Conservation (phyloP, 64 coral and sea anemone species). For the Hydrozoanthus tunicans region DNA sequence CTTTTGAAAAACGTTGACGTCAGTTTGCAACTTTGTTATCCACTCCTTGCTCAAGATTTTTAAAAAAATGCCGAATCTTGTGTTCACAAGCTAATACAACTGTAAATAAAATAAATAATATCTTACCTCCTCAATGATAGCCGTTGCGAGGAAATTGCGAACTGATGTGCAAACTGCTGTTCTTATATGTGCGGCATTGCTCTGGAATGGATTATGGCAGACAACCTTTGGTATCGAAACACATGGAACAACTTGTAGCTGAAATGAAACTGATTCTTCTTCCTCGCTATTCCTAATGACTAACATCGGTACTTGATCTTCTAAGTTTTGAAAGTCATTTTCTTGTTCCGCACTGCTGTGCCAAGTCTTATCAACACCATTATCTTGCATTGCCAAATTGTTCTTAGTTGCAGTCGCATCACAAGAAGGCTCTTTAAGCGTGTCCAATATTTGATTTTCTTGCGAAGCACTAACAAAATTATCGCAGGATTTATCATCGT, state of each 20-base stretch:
- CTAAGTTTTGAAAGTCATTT: neutral
- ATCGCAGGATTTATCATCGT: neutral
- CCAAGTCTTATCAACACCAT: neutral
- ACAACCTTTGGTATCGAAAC: neutral
- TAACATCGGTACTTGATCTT: conserved; percentile 8
- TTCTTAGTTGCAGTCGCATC: neutral
- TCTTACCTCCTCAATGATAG: conserved; percentile 43
- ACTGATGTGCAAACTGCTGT: neutral
- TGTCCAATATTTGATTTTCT: neutral
- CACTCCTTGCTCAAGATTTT: neutral
- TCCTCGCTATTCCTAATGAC: conserved; percentile 3
- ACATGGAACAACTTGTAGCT: conserved; percentile 36
- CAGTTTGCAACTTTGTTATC: no score
- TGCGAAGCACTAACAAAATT: neutral
- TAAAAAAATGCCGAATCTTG: neutral
- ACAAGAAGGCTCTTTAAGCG: no score
- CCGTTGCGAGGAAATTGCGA: conserved; percentile 10
- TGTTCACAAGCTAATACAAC: neutral
- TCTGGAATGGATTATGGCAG: conserved; percentile 13
- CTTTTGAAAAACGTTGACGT: no score
- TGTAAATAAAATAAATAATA: neutral
- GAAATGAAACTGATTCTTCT: conserved; percentile 8
- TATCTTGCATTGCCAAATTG: neutral
- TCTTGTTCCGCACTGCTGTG: neutral
- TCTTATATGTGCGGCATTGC: neutral